Evolutionary conservation across 2,888 invertebrate genomes (phyloP).

Genomic region (Eristalis pertinax): DNA sequence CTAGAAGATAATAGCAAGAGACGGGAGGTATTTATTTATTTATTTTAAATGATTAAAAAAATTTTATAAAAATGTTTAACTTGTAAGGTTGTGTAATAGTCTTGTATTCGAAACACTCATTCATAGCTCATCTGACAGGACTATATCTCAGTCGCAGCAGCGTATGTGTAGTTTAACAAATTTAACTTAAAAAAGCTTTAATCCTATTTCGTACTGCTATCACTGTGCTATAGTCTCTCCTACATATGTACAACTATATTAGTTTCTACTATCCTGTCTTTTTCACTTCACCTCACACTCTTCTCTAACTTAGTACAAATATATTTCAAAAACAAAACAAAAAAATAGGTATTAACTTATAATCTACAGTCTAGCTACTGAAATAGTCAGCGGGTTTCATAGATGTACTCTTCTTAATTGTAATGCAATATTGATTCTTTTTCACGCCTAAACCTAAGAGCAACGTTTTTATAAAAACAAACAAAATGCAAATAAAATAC

Average conservation of each 20-base stretch:
- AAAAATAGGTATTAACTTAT: slow-evolving; percentile 37
- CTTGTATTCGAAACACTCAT: slow-evolving; percentile 1
- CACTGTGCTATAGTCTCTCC: slow-evolving; percentile 19
- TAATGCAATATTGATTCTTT: slow-evolving; percentile 31
- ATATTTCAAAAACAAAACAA: slow-evolving; percentile 18
- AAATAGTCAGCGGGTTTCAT: slow-evolving; percentile 44
- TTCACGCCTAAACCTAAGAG: slow-evolving; percentile 62
- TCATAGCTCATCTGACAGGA: slow-evolving; percentile 8
- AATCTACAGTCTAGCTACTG: slow-evolving; percentile 39
- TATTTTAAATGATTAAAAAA: slow-evolving; percentile 30
- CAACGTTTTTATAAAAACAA: slow-evolving; percentile 66
- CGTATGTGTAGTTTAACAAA: slow-evolving; percentile 24
- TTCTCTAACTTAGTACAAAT: slow-evolving; percentile 64
- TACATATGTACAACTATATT: slow-evolving; percentile 43
- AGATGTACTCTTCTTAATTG: slow-evolving; percentile 25
- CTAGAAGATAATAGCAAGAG: slow-evolving; percentile 7
- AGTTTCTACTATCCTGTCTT: slow-evolving; percentile 27
- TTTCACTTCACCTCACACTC: slow-evolving; percentile 7
- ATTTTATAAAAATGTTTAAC: slow-evolving; percentile 30
- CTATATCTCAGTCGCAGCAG: slow-evolving; percentile 27
- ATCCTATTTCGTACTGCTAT: slow-evolving; percentile 26
- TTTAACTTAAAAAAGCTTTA: slow-evolving; percentile 41
- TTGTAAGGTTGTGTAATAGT: slow-evolving; percentile 44
- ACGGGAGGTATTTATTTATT: slow-evolving; percentile 43
- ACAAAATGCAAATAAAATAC: slow-evolving; percentile 49